A percentile compares a stretch with the other conserved stretches of the same genome.
Evolutionary conservation across 1,140 invertebrate genomes (phyloP).

Genomic region (Sweltsa coloradensis): DNA sequence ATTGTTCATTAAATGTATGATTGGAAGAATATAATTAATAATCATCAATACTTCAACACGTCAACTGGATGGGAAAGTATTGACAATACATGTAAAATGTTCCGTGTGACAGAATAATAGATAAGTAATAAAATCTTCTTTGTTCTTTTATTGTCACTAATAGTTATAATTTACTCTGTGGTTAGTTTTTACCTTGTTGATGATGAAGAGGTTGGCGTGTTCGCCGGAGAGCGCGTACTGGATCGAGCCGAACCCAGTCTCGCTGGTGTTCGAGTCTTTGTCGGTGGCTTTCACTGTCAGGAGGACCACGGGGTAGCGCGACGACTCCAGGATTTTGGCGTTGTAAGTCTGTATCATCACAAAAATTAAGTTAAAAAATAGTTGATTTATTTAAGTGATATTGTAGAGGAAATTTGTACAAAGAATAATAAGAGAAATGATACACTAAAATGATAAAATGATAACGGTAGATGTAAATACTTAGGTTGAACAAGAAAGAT

Average conservation of each 20-base stretch:
- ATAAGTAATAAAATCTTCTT: too few species aligned
- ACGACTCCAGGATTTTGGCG: conserved; percentile 55
- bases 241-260: conserved; percentile 51
- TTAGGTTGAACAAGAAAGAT: too few species aligned
- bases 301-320: conserved; percentile 50
- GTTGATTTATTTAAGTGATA: conserved; percentile 1
- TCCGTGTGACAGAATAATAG: too few species aligned
- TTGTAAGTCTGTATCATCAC: conserved; percentile 42
- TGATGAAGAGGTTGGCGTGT: conserved; percentile 53
- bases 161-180: conserved; percentile 4
- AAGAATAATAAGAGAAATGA: too few species aligned
- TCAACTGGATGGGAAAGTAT: too few species aligned
- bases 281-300: conserved; percentile 56
- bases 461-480: too few species aligned
- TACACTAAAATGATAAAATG: too few species aligned
- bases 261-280: conserved; percentile 49
- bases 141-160: too few species aligned
- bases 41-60: too few species aligned
- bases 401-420: background rate
- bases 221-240: conserved; percentile 56
- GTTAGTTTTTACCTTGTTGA: conserved; percentile 45
- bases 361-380: conserved; percentile 14
- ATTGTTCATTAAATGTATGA: too few species aligned
- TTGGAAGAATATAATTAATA: too few species aligned
- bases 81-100: too few species aligned